Conservation (phyloP, 2,888 invertebrate species). For the Nematopogon swammerdamellus region DNA sequence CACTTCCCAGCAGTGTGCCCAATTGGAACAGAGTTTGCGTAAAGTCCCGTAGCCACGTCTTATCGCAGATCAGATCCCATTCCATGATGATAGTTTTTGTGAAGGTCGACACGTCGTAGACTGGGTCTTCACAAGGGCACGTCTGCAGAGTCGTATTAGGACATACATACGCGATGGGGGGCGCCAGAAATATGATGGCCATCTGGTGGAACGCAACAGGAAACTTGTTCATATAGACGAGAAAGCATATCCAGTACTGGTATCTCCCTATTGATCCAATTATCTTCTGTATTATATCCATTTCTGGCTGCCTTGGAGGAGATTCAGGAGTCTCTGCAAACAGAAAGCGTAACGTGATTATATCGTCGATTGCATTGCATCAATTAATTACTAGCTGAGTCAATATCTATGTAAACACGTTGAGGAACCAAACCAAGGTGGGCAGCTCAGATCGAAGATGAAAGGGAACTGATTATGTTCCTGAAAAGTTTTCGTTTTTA, state of each 20-base stretch:
- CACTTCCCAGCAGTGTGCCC: conserved; percentile 70
- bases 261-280: conserved; percentile 52
- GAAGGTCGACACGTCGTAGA: conserved; percentile 64
- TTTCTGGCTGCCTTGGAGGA: conserved; percentile 12
- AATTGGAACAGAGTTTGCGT: conserved; percentile 74
- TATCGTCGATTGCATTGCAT: too few relatives aligned
- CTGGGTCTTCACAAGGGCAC: conserved; percentile 57
- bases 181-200: conserved; percentile 48
- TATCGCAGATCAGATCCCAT: conserved; percentile 73
- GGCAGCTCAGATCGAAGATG: too few relatives aligned
- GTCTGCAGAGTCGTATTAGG: conserved; percentile 19
- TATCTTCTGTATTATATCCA: conserved; percentile 34
- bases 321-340: conserved; percentile 12
- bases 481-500: too few relatives aligned
- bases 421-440: too few relatives aligned
- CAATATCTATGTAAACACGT: too few relatives aligned
- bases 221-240: conserved; percentile 40
- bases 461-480: too few relatives aligned
- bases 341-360: too few relatives aligned
- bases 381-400: too few relatives aligned
- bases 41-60: conserved; percentile 60
- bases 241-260: conserved; percentile 36
- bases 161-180: conserved; percentile 32
- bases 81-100: conserved; percentile 67
- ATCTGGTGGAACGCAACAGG: conserved; percentile 50